Evolutionary conservation across 2,113 vertebrate genomes (phyloP), one percentile per base, ranked within the genome.

Genomic region (Sylvietta virens): DNA sequence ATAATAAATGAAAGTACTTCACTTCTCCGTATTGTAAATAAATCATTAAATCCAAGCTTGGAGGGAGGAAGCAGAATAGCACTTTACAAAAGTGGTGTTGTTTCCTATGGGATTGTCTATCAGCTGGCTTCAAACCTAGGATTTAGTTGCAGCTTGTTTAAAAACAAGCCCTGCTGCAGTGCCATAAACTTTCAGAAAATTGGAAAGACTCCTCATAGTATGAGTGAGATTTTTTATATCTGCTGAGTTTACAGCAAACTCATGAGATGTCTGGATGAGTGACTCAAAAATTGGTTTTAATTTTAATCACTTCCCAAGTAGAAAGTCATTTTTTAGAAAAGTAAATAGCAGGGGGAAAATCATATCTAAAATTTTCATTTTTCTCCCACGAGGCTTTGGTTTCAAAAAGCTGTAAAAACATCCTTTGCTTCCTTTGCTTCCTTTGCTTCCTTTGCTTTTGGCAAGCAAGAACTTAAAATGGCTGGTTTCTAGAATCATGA

Each of bases 1-100:
- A 53, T 45, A 90, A 60, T 65, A 94, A 92, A 71, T 81, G 74
- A 81, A 94, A 95, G 50, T 57, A n/a, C 42, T 94, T 74, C 35
- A 22, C 54, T 92, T 62, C 21, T 94, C 90, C 11, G 11, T 86
- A 57, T 66, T 42, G 47, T 79, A 93, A 95, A 95, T 82, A 96
- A 96, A 85, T 45, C 27, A 71, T 74, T 88, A 70, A 94, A 92
- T 81, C 77, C 58, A 40, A 81, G 19, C 30, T 86, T 9, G 6
- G 74, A 81, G 26, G 51, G 39, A 92, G 28, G 65, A 91, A 90
- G 61, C 56, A 60, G 58, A 94, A 60, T 8, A 84, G 37, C 61
- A 82, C 83, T 93, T 95, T 57, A 64, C 26, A 53, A 61, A 91
- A 96, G 48, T 64, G 58, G 53, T 76, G 57, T 3, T 61, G 28